Percentiles rank a stretch among this genome's conserved stretches.
These are phyloP conservation scores for Micrastur ruficollis DNA, from an alignment of 2,797 vertebrate genomes.

Conservation along the genomic window DNA sequence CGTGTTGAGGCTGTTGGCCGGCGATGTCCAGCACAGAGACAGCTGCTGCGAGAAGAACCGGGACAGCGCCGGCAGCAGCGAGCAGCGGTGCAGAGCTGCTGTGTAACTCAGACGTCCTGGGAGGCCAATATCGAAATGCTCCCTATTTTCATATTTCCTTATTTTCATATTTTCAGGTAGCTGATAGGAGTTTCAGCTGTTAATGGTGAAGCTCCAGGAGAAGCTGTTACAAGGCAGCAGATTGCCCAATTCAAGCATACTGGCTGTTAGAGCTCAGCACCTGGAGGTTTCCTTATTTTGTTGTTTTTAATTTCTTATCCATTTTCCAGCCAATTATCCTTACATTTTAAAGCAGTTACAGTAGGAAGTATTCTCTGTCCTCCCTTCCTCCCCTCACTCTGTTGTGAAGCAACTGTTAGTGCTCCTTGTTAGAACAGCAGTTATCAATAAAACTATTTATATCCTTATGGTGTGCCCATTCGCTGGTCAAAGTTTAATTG, in stretches of 20 bases:
- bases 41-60: neutral
- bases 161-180: neutral
- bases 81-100: neutral
- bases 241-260: too few relatives aligned
- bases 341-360: neutral
- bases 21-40: neutral
- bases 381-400: neutral
- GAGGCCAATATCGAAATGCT: neutral
- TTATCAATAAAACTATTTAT: neutral
- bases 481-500: neutral
- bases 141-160: rapidly evolving
- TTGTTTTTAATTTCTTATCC: neutral
- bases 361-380: neutral
- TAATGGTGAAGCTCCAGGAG: neutral
- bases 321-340: neutral
- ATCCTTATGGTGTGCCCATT: neutral
- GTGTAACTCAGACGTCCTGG: rapidly evolving
- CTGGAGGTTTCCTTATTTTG: neutral
- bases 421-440: neutral
- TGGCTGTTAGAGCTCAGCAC: neutral
- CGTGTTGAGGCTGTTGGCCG: neutral
- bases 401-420: neutral
- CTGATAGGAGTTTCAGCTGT: neutral
- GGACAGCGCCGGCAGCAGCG: neutral
- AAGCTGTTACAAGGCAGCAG: neutral